A percentile compares a stretch with the other conserved stretches of the same genome.
Evolutionary conservation across 2,797 vertebrate species (phyloP).

Genomic region (Bucorvus abyssinicus): DNA sequence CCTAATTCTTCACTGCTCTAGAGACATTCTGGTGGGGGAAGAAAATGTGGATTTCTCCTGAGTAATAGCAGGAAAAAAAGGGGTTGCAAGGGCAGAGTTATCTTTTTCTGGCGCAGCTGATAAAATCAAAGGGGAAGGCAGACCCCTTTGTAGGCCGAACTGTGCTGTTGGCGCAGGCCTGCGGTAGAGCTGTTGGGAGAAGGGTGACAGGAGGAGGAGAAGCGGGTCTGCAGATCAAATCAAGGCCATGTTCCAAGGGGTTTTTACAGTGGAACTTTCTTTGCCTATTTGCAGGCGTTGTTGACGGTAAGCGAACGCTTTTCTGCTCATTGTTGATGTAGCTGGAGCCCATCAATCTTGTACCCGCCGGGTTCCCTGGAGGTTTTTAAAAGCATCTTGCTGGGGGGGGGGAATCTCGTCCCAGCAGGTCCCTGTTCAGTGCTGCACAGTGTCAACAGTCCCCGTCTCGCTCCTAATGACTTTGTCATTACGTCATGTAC

Average conservation of each 20-base stretch:
- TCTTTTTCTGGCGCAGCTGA: not conserved
- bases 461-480: fast-evolving
- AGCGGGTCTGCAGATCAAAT: not conserved
- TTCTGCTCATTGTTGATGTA: not conserved
- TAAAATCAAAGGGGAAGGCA: not conserved
- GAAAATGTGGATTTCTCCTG: not conserved
- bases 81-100: not conserved
- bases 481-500: not conserved
- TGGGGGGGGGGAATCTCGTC: not conserved
- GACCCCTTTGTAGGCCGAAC: not conserved
- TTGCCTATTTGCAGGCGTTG: not conserved
- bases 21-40: not conserved
- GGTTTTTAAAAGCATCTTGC: not conserved
- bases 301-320: not conserved
- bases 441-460: not conserved
- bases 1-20: fast-evolving
- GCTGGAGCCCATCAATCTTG: not conserved
- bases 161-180: not conserved
- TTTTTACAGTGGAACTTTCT: not conserved
- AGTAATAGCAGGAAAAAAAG: not conserved
- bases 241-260: not conserved
- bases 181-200: not conserved
- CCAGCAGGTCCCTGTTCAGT: not conserved
- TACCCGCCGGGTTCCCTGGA: not conserved
- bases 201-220: not conserved